A percentile compares a stretch with the other conserved stretches of the same genome.
phyloP scores from a whole-genome alignment of 2,113 vertebrate genomes.

The Lepus europaeus region DNA sequence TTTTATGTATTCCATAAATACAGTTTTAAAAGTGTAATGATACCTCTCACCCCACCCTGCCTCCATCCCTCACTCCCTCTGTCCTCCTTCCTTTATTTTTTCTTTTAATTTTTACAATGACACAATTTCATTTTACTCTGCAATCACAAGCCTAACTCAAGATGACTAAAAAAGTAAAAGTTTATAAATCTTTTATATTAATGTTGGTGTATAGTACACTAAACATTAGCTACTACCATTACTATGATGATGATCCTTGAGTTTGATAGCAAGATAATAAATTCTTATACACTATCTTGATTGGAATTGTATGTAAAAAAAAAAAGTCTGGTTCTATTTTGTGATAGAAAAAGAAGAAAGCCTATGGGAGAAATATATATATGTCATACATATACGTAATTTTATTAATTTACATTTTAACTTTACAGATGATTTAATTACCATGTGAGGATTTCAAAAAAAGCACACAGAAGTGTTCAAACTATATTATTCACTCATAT shows the following conservation, averaged over 20 bases:
- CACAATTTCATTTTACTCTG: too few species aligned
- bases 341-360: background rate
- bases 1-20: too few species aligned
- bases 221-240: constrained; percentile 6
- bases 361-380: too few species aligned
- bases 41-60: too few species aligned
- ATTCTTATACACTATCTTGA: background rate
- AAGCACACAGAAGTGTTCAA: background rate
- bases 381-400: background rate
- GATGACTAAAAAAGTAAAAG: constrained; percentile 18
- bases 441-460: background rate
- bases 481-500: background rate
- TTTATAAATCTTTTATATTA: background rate
- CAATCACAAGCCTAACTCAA: too few species aligned
- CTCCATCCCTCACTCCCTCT: too few species aligned
- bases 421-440: background rate
- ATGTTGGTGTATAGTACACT: background rate
- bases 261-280: background rate
- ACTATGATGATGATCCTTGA: background rate
- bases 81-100: too few species aligned
- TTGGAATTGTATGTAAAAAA: background rate
- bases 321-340: background rate
- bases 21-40: too few species aligned
- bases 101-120: too few species aligned
- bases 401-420: background rate